Evolutionary conservation across 2,113 vertebrate genomes (phyloP).

Genomic region (Nothobranchius kuhntae): DNA sequence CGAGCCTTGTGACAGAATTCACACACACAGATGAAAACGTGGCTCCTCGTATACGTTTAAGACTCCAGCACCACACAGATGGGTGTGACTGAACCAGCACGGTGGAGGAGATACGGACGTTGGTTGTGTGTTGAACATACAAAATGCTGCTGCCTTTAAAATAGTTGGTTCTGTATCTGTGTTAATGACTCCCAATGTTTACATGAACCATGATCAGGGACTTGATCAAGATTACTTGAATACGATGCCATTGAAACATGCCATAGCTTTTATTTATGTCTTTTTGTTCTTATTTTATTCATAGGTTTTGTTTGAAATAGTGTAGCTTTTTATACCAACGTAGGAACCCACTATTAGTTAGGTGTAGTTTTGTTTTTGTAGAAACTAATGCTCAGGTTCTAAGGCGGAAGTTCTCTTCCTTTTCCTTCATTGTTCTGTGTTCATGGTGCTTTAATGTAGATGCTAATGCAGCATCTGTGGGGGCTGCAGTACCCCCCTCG

Average conservation of each 20-base stretch:
- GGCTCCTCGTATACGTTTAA: conserved; percentile 47
- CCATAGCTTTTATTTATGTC: conserved; percentile 79
- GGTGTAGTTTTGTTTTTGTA: conserved; percentile 40
- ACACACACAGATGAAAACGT: conserved; percentile 14
- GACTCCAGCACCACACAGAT: conserved; percentile 51
- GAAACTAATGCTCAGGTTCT: conserved; percentile 65
- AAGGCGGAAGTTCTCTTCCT: conserved; percentile 49
- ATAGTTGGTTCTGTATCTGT: conserved; percentile 73
- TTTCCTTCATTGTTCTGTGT: conserved; percentile 41
- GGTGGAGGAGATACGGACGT: conserved; percentile 46
- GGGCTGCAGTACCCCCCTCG: conserved; percentile 15
- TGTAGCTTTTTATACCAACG: conserved; percentile 59
- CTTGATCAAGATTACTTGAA: conserved; percentile 88
- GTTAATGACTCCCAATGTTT: conserved; percentile 79
- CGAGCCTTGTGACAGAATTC: conserved; percentile 32
- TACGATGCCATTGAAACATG: conserved; percentile 79
- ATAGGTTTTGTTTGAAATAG: conserved; percentile 52
- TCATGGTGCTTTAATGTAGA: conserved; percentile 67
- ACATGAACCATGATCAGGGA: conserved; percentile 85
- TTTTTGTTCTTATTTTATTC: conserved; percentile 16
- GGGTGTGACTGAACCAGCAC: conserved; percentile 56
- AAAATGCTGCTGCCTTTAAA: conserved; percentile 80
- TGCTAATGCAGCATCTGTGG: conserved; percentile 41
- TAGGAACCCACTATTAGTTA: conserved; percentile 53
- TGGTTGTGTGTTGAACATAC: conserved; percentile 59